Evolutionary conservation across 2,888 invertebrate species (phyloP).

Genomic region (Xylocampa areola): DNA sequence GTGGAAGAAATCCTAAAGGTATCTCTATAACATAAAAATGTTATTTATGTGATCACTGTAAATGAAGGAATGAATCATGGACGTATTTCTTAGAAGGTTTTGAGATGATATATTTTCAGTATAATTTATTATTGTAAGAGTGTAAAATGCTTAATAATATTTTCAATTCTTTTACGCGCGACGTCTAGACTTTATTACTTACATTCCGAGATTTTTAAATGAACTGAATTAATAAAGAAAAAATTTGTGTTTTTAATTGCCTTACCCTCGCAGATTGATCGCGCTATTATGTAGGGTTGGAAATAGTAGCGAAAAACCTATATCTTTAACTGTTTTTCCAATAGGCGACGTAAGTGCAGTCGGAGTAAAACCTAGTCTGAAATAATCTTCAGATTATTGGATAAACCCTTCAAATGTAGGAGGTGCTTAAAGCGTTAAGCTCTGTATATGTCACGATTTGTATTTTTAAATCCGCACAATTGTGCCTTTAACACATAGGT

Average conservation of each 20-base stretch:
- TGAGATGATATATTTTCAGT: slow-evolving; percentile 3
- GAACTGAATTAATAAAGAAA: too few relatives aligned
- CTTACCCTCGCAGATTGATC: too few relatives aligned
- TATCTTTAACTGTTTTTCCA: too few relatives aligned
- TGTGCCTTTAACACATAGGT: slow-evolving; percentile 20
- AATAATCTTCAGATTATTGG: background rate
- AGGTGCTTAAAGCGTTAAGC: slow-evolving; percentile 11
- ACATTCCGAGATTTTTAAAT: too few relatives aligned
- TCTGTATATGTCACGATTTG: slow-evolving; percentile 35
- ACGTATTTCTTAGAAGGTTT: slow-evolving; percentile 42
- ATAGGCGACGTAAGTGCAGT: too few relatives aligned
- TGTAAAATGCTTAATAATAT: too few relatives aligned
- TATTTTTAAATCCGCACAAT: slow-evolving; percentile 41
- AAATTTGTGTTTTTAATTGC: too few relatives aligned
- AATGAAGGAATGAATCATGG: slow-evolving; percentile 18
- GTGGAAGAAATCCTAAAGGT: slow-evolving; percentile 1
- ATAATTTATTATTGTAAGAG: too few relatives aligned
- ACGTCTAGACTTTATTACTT: too few relatives aligned
- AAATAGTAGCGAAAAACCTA: too few relatives aligned
- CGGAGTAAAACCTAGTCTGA: background rate
- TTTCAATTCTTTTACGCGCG: too few relatives aligned
- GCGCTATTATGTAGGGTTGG: too few relatives aligned
- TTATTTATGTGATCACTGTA: slow-evolving; percentile 31
- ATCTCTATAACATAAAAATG: slow-evolving; percentile 9
- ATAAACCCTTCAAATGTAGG: slow-evolving; percentile 14